These are phyloP conservation scores for Hippopotamyrus pictus DNA, from an alignment of 2,797 vertebrate genomes.

Conservation along the genomic window DNA sequence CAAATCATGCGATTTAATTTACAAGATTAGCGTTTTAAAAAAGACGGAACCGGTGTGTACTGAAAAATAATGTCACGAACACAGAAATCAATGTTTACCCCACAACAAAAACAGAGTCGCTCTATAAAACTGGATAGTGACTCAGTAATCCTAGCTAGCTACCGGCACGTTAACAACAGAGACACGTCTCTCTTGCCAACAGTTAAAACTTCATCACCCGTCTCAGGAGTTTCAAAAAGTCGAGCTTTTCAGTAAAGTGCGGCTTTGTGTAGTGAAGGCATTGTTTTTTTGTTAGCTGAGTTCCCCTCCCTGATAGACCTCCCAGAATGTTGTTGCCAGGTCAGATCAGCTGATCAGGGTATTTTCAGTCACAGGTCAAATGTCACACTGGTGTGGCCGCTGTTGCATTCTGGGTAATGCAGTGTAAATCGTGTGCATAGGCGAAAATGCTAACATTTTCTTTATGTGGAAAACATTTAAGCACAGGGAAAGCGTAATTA, in stretches of 20 bases:
- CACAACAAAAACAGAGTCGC: conserved; percentile 38
- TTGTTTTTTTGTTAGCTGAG: conserved; percentile 17
- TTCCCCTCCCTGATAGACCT: conserved; percentile 47
- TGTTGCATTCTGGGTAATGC: conserved; percentile 48
- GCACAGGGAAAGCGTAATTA: not conserved
- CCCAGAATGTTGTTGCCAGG: conserved; percentile 59
- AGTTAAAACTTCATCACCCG: conserved; percentile 10
- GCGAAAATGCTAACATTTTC: not conserved
- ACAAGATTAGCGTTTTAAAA: not conserved
- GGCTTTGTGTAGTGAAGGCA: not conserved
- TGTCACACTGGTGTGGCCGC: conserved; percentile 24
- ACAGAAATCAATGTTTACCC: conserved; percentile 22
- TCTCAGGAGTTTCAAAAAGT: conserved; percentile 9
- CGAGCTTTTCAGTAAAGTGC: conserved; percentile 16
- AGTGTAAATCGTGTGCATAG: conserved; percentile 20
- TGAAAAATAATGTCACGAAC: not conserved
- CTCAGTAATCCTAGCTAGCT: conserved; percentile 40
- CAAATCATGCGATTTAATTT: not conserved
- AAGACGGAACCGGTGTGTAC: not conserved
- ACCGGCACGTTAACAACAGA: conserved; percentile 27
- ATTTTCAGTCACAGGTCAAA: conserved; percentile 48
- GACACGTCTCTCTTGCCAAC: conserved; percentile 11
- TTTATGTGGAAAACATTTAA: not conserved
- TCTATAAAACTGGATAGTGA: conserved; percentile 29
- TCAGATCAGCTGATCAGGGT: conserved; percentile 57